Base-by-base conservation (phyloP, 1,140 invertebrate genomes). In the Drosophila erecta region DNA sequence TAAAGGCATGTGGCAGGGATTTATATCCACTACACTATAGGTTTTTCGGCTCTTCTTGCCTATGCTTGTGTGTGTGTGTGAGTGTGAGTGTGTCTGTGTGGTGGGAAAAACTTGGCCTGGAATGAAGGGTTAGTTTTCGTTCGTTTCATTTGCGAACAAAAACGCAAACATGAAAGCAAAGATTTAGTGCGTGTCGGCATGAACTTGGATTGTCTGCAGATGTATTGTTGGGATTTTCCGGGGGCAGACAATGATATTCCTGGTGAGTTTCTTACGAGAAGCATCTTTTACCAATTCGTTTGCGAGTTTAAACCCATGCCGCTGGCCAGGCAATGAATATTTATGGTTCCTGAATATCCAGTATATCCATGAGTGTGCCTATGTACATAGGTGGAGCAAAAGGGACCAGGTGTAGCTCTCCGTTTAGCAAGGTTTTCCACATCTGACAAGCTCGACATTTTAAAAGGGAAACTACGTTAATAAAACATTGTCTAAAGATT, bases 121-220 rank as follows among this genome's bases (percentile, higher is more conserved):
- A 56, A 5, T 20, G 41, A 60, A 61, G 55, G 58, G 75, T 76
- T 70, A 77, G 66, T 85, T 80, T 58, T 64, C 41, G 59, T 69
- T 72, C 46, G 62, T 50, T 54, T 43, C 59, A 44, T 55, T 54
- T 15, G 40, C 64, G 40, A 87, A 81, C 77, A 83, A 89, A 85
- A 86, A 74, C 62, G 61, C 55, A 76, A 60, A 86, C 75, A 86
- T 89, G 83, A 86, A 86, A 89, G 83, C 84, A 84, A 87, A 89
- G 83, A 87, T 87, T 87, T 86, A 86, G 83, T 86, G 81, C 83
- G 81, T 86, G 83, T 64, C 75, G 83, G 83, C 83, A 78, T 87
- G 81, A 86, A 86, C 81, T 85, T 81, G 81, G 69, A 76, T 77
- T 81, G 58, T 69, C 61, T 50, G 35, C 69, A 49, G 73, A 64